Conservation (phyloP, 2,113 vertebrate genomes). For the Microcebus ravelobensis region DNA sequence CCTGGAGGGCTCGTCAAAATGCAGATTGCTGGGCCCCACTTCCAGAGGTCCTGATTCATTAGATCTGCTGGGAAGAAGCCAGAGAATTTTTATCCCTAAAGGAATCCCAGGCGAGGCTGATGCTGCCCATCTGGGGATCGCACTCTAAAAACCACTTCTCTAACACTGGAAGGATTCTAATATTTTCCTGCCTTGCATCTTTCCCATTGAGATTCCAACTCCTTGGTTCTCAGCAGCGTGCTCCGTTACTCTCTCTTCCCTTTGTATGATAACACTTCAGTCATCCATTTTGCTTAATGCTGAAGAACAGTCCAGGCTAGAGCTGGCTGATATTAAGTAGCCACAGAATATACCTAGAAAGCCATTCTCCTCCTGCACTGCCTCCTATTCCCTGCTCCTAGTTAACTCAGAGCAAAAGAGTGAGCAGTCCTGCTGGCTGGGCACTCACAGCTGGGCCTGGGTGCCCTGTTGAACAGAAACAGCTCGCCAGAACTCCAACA, state of each 20-base stretch:
- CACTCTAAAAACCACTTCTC: conserved; percentile 1
- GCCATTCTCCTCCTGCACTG: neutral
- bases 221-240: neutral
- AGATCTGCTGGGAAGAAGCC: neutral
- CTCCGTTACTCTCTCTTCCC: neutral
- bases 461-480: neutral
- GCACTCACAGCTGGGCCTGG: neutral
- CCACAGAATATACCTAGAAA: neutral
- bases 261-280: neutral
- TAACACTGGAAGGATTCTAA: neutral
- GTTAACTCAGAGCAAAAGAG: neutral
- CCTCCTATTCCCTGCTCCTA: neutral
- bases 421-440: neutral
- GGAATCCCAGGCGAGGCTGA: neutral
- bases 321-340: neutral
- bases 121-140: neutral
- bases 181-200: neutral
- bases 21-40: neutral
- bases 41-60: neutral
- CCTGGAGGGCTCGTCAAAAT: neutral
- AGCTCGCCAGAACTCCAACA: neutral
- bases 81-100: neutral
- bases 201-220: conserved; percentile 1
- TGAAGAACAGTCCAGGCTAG: neutral
- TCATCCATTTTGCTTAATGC: neutral